Percentiles rank a stretch among this genome's conserved stretches.
Evolutionary conservation across 2,888 invertebrate species (phyloP).

Genomic region (Parapristionchus giblindavisi): DNA sequence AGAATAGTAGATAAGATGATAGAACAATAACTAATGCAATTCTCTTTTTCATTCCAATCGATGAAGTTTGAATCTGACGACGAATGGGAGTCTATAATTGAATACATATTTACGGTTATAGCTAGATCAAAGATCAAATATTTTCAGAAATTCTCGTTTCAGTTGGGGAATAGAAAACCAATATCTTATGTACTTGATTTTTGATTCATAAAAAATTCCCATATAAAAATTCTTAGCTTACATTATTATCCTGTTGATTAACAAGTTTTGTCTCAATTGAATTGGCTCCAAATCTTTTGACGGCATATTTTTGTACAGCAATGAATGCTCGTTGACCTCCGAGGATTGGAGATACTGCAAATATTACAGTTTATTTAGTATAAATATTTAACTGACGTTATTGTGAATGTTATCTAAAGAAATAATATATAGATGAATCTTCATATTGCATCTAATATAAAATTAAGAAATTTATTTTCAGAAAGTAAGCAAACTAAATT

Average conservation of each 20-base stretch:
- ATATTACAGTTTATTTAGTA: background rate
- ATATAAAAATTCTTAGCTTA: background rate
- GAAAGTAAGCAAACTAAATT: background rate
- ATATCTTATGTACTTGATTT: background rate
- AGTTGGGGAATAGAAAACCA: no score
- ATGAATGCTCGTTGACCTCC: conserved; percentile 36
- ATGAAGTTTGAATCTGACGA: conserved; percentile 57
- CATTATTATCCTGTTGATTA: conserved; percentile 7
- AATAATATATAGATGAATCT: no score
- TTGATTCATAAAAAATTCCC: background rate
- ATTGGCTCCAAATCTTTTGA: conserved; percentile 31
- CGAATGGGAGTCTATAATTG: conserved; percentile 48
- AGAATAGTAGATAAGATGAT: conserved; percentile 53
- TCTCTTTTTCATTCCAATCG: conserved; percentile 62
- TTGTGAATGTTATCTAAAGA: no score
- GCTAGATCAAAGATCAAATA: background rate
- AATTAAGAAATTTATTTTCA: no score
- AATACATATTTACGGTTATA: background rate
- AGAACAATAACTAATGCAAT: conserved; percentile 55
- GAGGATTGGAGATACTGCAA: conserved; percentile 39
- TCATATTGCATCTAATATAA: no score
- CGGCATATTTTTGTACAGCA: conserved; percentile 39
- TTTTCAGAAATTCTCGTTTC: background rate
- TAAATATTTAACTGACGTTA: background rate
- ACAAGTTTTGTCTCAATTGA: conserved; percentile 37